Base-by-base conservation (phyloP, 92 coral and sea anemone species). In the Desmophyllum pertusum region DNA sequence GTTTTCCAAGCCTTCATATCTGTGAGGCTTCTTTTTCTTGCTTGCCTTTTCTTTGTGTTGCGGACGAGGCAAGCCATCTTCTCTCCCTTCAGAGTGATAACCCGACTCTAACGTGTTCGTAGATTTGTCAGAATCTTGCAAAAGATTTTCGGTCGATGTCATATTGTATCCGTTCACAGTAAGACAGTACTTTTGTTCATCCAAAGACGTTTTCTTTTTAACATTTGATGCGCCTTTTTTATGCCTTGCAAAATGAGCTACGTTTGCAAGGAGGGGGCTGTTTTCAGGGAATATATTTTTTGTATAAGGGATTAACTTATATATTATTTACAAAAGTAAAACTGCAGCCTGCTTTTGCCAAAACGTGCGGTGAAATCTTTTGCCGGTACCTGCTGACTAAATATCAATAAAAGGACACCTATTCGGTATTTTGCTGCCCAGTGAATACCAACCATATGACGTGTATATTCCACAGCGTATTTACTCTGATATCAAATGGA, bases 81-180 rank as follows among this genome's bases (percentile, higher is more conserved):
- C 77, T 31, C 21, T 59, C 19, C 48, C 37, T 31, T 83, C 91
- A 1, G 85, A 88, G 18, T 30, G 77, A 39, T 83, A 77, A 15
- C 87, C 75, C 3, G 80, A 77, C 8, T 76, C 84, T 25, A 71
- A 78, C 39, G 33, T 61, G 25, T 61, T 72, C 31, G 62, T 71
- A 6, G 80, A 59, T 33, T 36, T 67, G 9, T 50, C 75, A 25
- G 76, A 37, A 9, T 83, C 73, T 63, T 77, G 72, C 1, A 88
- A 25, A 17, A 88, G 91, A 70, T 88, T 83, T 52, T 88, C 81
- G 11, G 91, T 88, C 48, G 88, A 83, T 14, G 91, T 37, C 91
- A 88, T 88, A 30, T 61, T 57, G 57, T 29, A 4, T 41, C 6
- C 7, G 19, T 50, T 23, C 40, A 61, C 23, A 18, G 45, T 42